Base-by-base conservation (phyloP, 37 sponge, comb jelly and placozoan genomes). In the Chondrilla cf. caribensis region DNA sequence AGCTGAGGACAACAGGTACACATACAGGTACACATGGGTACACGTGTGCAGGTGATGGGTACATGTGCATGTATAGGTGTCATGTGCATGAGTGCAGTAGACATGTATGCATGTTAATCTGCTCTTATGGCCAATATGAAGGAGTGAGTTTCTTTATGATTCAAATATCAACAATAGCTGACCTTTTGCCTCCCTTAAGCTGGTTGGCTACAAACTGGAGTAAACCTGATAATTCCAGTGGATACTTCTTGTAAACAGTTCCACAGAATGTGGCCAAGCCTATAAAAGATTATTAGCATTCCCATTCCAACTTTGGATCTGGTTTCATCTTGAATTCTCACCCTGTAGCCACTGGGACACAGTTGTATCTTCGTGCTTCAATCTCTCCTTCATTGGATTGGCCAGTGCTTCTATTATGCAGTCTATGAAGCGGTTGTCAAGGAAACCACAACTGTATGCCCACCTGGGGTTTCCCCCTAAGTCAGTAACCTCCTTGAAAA, bases 181-280 rank as follows among this genome's bases (percentile, higher is more conserved):
- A 91, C 95, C 95, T 98, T 82, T 98, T 98, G 18, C 93, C 97
- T 38, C 89, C 86, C 87, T 98, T 98, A 58, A 98, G 91, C 79
- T 98, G 99, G 76, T 98, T 98, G 84, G 90, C 82, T 14, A 98
- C 91, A 81, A 95, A 98, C 83, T 98, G 99, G 28, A 98, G 80
- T 19, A 98, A 84, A 24, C 96, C 96, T 43, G 86, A 83, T 59
- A 93, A 55, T 33, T 96, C 97, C 41, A 92, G 84, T 28, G 93
- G 85, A 70, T 96, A 98, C 93, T 98, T 98, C 83, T 89, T 91
- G 93, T 89, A 98, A 19, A 96, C 84, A 58, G 91, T 90, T 0
- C 91, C 96, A 84, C 89, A 91, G 77, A 98, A 98, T 41, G 82
- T 86, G 5, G 99, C 94, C 67, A 98, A 78, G n/a, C 93, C 95